Evolutionary conservation across 2,888 invertebrate genomes (phyloP), one percentile per base, ranked within the genome.

Genomic region (Apeira syringaria): DNA sequence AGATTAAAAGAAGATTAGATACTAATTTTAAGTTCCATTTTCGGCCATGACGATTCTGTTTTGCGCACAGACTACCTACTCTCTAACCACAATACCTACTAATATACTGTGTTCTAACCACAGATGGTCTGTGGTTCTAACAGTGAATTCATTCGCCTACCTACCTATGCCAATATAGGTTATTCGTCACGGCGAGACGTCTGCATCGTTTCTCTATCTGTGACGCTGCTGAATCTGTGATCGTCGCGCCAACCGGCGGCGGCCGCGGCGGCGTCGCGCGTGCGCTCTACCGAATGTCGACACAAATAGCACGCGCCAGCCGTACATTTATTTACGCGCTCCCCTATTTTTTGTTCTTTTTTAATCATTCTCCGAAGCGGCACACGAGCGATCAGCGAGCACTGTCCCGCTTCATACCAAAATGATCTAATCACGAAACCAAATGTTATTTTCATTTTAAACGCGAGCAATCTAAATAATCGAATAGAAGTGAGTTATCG

Each of bases 261-360:
- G 17, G 17, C 17, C 5, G 7, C 20, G 7, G 20, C 7, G 1
- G 7, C 20, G 20, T 20, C 68, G 65, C 67, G 68, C 69, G 68
- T 67, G 80, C 83, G 80, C 74, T 65, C 61, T 57, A 50, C 43
- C 24, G 9, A 8, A 3, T 1, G 24, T 9, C 52, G 74, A 75
- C 66, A 61, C 78, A 80, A 84, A 86, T 86, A 85, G 83, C 81
- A 68, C 74, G 69, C 74, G 74, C 61, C 62, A 60, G 59, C 63
- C 47, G 39, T 40, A 39, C 39, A 40, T 78, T 76, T 81, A 83
- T 80, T 80, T 80, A 75, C 70, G 64, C 64, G 66, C 74, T 76
- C 75, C 79, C 80, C 72, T 66, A 66, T 57, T 62, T 70, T 68
- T 69, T 74, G 67, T 64, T 61, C 65, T 68, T 65, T 68, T 68